Conservation (phyloP, 2,797 vertebrate genomes). For the Gymnothorax reevesii region DNA sequence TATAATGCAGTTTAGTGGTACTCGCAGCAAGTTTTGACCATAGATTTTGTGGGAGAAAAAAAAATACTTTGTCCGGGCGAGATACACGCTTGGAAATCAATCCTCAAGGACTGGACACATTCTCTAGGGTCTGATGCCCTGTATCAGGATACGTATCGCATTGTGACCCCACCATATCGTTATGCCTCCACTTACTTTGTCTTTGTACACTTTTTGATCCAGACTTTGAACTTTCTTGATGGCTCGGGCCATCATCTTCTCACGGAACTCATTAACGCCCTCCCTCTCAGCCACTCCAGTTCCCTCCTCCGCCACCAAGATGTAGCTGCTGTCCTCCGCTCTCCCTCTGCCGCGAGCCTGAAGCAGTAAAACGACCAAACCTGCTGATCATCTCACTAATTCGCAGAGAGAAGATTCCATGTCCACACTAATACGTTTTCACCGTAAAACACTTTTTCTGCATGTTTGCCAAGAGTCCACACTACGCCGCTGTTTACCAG, state of each 20-base stretch:
- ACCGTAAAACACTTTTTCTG: too few species aligned
- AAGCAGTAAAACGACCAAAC: neutral
- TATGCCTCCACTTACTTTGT: conserved; percentile 67
- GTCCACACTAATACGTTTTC: too few species aligned
- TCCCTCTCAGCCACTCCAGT: conserved; percentile 87
- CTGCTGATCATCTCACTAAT: too few species aligned
- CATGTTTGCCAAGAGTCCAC: too few species aligned
- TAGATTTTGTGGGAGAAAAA: neutral
- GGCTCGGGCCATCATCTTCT: conserved; percentile 90
- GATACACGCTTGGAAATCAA: too few species aligned
- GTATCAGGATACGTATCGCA: too few species aligned
- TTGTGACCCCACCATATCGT: too few species aligned
- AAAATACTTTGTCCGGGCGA: too few species aligned
- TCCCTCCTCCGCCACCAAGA: conserved; percentile 77
- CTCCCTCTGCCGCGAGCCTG: conserved; percentile 90
- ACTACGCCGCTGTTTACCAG: too few species aligned
- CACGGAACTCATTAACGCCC: conserved; percentile 83
- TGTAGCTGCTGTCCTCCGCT: conserved; percentile 87
- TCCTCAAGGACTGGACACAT: too few species aligned
- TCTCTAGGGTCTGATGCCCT: too few species aligned
- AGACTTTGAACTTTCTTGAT: conserved; percentile 81
- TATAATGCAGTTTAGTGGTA: neutral
- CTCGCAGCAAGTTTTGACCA: neutral
- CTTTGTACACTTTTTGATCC: conserved; percentile 68
- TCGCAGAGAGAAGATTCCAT: too few species aligned